Evolutionary conservation across 2,888 invertebrate species (phyloP).

Genomic region (Noctua janthina): DNA sequence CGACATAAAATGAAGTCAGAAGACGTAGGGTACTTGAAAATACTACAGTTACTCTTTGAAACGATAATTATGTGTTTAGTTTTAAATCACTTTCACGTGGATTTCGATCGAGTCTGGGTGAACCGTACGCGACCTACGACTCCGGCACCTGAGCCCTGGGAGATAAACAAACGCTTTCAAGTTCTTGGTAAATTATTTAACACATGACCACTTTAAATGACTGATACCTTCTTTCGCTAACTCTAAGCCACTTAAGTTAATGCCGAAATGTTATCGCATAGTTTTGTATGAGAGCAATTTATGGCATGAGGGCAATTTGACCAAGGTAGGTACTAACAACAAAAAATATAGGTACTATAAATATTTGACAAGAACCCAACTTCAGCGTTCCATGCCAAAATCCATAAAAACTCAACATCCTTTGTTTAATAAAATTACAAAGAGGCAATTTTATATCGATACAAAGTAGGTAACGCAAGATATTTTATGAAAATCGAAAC

Average conservation of each 20-base stretch:
- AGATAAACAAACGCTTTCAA: background rate
- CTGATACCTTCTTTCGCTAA: background rate
- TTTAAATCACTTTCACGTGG: background rate
- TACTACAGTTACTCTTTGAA: background rate
- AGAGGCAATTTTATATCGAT: constrained; percentile 37
- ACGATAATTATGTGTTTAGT: background rate
- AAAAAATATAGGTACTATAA: background rate
- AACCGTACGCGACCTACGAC: no score
- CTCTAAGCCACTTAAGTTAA: background rate
- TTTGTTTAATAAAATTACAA: constrained; percentile 46
- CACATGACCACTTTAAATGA: background rate
- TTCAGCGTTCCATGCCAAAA: background rate
- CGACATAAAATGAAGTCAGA: no score
- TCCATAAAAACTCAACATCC: constrained; percentile 20
- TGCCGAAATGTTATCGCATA: background rate
- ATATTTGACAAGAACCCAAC: background rate
- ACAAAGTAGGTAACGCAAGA: constrained; percentile 40
- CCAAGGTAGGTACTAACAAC: background rate
- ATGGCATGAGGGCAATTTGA: background rate
- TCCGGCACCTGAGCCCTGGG: background rate
- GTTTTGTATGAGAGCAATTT: background rate
- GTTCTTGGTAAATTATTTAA: background rate
- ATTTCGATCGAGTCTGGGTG: background rate
- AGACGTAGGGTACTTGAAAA: background rate
- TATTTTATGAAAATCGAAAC: constrained; percentile 61